These are phyloP conservation scores for Harpalus rufipes DNA, from an alignment of 2,888 invertebrate genomes.

Conservation along the genomic window DNA sequence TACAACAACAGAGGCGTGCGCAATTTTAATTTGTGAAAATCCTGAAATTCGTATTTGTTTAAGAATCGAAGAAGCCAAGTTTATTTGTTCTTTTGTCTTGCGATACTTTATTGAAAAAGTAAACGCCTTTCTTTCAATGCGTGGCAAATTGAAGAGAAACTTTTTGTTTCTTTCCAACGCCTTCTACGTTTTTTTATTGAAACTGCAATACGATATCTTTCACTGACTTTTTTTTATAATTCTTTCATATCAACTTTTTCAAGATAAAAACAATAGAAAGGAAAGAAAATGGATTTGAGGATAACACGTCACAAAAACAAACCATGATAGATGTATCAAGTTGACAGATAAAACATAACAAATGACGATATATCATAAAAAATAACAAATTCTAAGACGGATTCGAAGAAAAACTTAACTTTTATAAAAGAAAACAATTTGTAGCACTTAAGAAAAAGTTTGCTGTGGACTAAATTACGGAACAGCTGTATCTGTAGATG, in stretches of 20 bases:
- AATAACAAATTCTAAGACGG: slow-evolving; percentile 58
- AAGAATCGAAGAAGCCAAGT: slow-evolving; percentile 39
- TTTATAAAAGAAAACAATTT: slow-evolving; percentile 64
- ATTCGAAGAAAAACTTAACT: slow-evolving; percentile 51
- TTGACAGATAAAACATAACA: slow-evolving; percentile 65
- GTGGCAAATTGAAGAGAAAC: slow-evolving; percentile 57
- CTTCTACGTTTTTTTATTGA: slow-evolving; percentile 47
- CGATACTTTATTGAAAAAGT: slow-evolving; percentile 62
- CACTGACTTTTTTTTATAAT: slow-evolving; percentile 61
- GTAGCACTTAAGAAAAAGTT: slow-evolving; percentile 50
- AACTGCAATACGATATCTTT: slow-evolving; percentile 60
- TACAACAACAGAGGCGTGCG: background rate
- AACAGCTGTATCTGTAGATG: slow-evolving; percentile 38
- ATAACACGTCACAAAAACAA: slow-evolving; percentile 62
- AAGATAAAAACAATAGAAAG: slow-evolving; percentile 61
- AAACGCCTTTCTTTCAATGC: slow-evolving; percentile 54
- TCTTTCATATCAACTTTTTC: slow-evolving; percentile 60
- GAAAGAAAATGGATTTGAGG: slow-evolving; percentile 62
- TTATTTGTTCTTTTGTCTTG: slow-evolving; percentile 54
- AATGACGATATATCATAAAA: slow-evolving; percentile 64
- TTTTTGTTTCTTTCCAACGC: slow-evolving; percentile 58
- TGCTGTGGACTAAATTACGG: slow-evolving; percentile 40
- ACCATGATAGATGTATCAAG: slow-evolving; percentile 65
- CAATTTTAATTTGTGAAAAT: slow-evolving; percentile 18
- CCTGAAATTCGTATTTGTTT: slow-evolving; percentile 10